These are phyloP conservation scores for Polyodon spathula DNA, from an alignment of 2,113 vertebrate genomes.

Conservation along the genomic window DNA sequence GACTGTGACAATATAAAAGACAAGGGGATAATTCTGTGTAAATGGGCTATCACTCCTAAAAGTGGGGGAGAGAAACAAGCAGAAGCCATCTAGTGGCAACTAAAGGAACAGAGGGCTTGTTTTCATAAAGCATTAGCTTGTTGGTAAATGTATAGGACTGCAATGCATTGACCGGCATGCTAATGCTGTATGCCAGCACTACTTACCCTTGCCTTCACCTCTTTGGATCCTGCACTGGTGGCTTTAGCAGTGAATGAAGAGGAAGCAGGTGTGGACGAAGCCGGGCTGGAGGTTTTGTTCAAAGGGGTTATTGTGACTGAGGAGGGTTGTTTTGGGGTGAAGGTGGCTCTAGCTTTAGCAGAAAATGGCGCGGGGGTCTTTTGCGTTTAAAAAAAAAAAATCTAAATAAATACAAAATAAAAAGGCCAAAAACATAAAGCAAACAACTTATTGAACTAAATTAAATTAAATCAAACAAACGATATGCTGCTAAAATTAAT, in stretches of 20 bases:
- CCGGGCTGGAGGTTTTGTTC: slow-evolving; percentile 55
- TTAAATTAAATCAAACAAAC: background rate
- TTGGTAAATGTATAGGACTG: background rate
- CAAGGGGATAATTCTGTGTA: too few species aligned
- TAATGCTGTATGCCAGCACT: slow-evolving; percentile 5
- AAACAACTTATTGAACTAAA: slow-evolving; percentile 37
- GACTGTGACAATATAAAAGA: too few species aligned
- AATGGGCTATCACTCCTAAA: too few species aligned
- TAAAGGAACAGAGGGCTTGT: too few species aligned
- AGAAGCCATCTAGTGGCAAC: too few species aligned
- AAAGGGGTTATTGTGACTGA: slow-evolving; percentile 54
- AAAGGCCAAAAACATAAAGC: slow-evolving; percentile 18
- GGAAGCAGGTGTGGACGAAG: slow-evolving; percentile 37
- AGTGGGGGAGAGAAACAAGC: background rate
- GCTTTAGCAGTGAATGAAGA: slow-evolving; percentile 53
- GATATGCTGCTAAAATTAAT: background rate
- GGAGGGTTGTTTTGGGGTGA: slow-evolving; percentile 55
- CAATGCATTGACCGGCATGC: background rate
- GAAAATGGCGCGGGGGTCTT: slow-evolving; percentile 69
- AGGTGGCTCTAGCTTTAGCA: slow-evolving; percentile 60
- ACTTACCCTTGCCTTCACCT: slow-evolving; percentile 65
- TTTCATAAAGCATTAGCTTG: background rate
- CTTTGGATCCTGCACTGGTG: slow-evolving; percentile 44
- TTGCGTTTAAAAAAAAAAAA: slow-evolving; percentile 49
- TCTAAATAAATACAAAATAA: slow-evolving; percentile 38